These are phyloP conservation scores for Pocillopora meandrina DNA, from an alignment of 92 coral and sea anemone genomes.

Conservation along the genomic window DNA sequence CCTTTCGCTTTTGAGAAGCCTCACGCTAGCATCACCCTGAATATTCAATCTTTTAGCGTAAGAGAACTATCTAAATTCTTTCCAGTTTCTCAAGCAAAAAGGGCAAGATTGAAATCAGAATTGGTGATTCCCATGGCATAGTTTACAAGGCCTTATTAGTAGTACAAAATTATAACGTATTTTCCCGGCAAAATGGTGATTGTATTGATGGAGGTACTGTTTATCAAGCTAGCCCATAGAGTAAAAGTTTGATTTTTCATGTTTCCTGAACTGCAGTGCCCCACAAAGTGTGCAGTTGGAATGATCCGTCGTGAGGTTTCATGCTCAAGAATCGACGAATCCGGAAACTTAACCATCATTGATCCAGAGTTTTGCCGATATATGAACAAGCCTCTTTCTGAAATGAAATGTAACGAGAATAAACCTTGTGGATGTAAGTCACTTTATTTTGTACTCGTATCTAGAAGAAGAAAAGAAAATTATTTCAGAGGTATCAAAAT, in stretches of 20 bases:
- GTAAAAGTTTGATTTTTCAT: background rate
- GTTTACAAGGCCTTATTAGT: too few relatives aligned
- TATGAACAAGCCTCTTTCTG: background rate
- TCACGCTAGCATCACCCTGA: too few relatives aligned
- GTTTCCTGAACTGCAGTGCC: conserved; percentile 19
- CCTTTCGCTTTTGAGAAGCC: too few relatives aligned
- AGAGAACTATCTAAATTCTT: too few relatives aligned
- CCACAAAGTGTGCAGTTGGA: conserved; percentile 17
- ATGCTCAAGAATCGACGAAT: conserved; percentile 22
- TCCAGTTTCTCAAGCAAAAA: too few relatives aligned
- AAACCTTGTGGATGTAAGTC: conserved; percentile 27
- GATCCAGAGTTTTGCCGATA: conserved; percentile 19
- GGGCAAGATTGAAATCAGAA: too few relatives aligned
- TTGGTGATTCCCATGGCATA: too few relatives aligned
- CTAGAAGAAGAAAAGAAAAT: background rate
- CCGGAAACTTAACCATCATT: background rate
- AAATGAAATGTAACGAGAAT: background rate
- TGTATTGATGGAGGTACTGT: too few relatives aligned
- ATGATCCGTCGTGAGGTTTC: conserved; percentile 4
- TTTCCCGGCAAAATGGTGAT: too few relatives aligned
- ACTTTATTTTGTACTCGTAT: background rate
- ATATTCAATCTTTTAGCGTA: too few relatives aligned
- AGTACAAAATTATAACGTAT: too few relatives aligned
- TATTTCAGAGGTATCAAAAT: background rate
- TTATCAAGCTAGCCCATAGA: too few relatives aligned